phyloP scores from a whole-genome alignment of 2,113 vertebrate genomes.

The Cyphotilapia sp. region DNA sequence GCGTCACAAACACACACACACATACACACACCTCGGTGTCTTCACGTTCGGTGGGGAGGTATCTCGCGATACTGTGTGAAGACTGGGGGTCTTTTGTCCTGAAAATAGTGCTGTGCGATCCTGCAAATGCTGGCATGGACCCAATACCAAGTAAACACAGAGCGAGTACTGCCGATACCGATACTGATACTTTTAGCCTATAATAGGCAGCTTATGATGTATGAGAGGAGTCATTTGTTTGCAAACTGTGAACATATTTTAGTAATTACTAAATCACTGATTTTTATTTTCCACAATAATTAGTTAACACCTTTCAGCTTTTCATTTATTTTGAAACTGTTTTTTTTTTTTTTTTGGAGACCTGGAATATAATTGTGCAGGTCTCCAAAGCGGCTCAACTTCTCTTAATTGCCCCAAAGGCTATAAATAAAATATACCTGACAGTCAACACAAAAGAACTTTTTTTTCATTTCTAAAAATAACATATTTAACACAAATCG shows the following conservation, averaged over 20 bases:
- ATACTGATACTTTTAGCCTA: background rate
- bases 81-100: background rate
- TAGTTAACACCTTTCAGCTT: background rate
- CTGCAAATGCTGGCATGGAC: background rate
- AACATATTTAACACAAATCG: background rate
- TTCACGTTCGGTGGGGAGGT: constrained; percentile 18
- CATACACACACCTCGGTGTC: background rate
- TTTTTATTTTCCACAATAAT: background rate
- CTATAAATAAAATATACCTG: background rate
- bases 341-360: background rate
- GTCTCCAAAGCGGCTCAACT: background rate
- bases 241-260: background rate
- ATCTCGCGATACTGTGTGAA: constrained; percentile 62
- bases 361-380: background rate
- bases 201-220: background rate
- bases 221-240: background rate
- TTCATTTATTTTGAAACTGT: background rate
- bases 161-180: background rate
- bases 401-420: background rate
- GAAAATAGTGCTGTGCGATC: background rate
- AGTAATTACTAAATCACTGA: background rate
- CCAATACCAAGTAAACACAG: background rate
- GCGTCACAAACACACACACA: background rate
- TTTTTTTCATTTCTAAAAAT: background rate
- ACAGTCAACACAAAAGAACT: background rate